phyloP scores from a whole-genome alignment of 2,797 vertebrate species.

The Rallus crepitans region DNA sequence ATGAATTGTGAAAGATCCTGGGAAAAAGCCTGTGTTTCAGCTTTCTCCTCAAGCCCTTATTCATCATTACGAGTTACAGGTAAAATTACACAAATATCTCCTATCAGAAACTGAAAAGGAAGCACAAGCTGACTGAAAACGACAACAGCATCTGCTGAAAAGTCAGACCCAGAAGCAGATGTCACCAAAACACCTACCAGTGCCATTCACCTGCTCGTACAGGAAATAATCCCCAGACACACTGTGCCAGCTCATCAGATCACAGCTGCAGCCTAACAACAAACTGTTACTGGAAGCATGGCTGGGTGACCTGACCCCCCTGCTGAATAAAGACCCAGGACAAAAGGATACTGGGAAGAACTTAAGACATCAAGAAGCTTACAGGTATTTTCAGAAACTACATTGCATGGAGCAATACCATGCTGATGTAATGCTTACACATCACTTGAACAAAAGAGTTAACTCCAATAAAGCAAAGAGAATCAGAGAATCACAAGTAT shows the following conservation, averaged over 20 bases:
- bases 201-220: background rate
- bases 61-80: background rate
- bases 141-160: fast-evolving
- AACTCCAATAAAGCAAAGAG: background rate
- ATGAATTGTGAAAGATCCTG: background rate
- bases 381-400: background rate
- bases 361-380: background rate
- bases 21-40: background rate
- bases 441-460: background rate
- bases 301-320: background rate
- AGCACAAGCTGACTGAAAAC: background rate
- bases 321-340: background rate
- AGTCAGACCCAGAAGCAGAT: background rate
- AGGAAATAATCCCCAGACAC: background rate
- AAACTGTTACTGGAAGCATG: background rate
- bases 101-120: background rate
- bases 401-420: background rate
- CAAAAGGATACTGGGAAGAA: background rate
- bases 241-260: background rate
- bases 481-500: background rate
- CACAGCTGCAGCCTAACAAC: background rate
- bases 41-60: background rate
- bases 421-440: background rate
- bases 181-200: background rate
- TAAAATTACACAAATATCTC: background rate